Base-by-base conservation (phyloP, 2,888 invertebrate species). In the Seira ritae region DNA sequence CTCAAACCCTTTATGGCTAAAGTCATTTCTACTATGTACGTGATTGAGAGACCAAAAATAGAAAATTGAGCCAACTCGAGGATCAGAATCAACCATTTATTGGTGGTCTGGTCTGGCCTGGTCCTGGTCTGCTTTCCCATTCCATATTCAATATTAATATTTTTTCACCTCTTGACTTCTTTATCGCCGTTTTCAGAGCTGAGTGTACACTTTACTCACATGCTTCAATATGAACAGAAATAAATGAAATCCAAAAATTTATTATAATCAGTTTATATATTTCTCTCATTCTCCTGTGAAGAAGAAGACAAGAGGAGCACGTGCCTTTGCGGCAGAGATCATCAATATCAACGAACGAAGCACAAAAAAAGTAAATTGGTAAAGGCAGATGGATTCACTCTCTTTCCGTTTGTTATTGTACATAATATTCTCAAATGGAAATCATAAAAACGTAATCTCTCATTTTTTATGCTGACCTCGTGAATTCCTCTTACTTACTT, bases 321-420 rank as follows among this genome's bases (percentile, higher is more conserved):
- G 80, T 80, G 80, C 80, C 80, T 74, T 70, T 80, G 80, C 80
- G 80, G 80, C 80, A 80, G 74, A 31, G 31, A 80, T 80, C 74
- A 74, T 62, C 80, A 80, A 4, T 8, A 31, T 31, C 31, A 31
- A 8, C 31, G 8, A 31, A n/a, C 80, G 62, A 80, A 74, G 80
- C 80, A 80, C 80, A 74, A 80, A 80, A 80, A 80, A 31, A 31
- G 31, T 80, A 80, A 80, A 80, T 80, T 80, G 74, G 65, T 80
- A 74, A 42, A 46, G 74, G 69, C 69, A 66, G 74, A 74, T 74
- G 42, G 17, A 37, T 74, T 31, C 4, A n/a, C 55, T 55, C 23
- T 72, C 55, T 66, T 12, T 22, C 20, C 1, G 1, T 20, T 66
- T 19, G 20, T 12, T 19, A 66, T 20, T 66, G 22, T 22, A 31